Percentiles rank a stretch among this genome's conserved stretches.
phyloP scores from a whole-genome alignment of 1,140 invertebrate genomes.

The Diorhabda elongata region DNA sequence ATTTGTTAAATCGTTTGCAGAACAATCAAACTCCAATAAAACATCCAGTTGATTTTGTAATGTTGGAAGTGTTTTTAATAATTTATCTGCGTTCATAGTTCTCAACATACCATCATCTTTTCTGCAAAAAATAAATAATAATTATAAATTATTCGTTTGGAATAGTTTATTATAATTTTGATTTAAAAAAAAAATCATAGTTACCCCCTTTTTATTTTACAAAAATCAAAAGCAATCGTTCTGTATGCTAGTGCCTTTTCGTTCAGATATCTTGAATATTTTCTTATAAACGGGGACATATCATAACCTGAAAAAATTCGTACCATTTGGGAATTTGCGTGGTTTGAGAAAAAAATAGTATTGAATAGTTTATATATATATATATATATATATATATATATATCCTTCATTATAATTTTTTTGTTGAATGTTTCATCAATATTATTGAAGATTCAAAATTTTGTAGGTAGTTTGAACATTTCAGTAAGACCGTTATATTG shows the following conservation, averaged over 20 bases:
- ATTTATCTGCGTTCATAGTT: constrained; percentile 96
- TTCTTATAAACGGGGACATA: constrained; percentile 98
- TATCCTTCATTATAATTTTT: too few species aligned
- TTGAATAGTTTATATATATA: too few species aligned
- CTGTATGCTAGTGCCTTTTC: constrained; percentile 98
- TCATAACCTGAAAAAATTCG: constrained; percentile 78
- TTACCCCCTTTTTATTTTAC: constrained; percentile 98
- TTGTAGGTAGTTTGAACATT: too few species aligned
- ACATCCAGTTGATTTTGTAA: constrained; percentile 94
- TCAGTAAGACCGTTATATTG: too few species aligned
- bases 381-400: too few species aligned
- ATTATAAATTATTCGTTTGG: not conserved
- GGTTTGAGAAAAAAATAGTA: too few species aligned
- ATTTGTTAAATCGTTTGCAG: constrained; percentile 94
- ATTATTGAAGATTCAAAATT: too few species aligned
- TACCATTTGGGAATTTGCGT: too few species aligned
- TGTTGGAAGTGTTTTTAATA: constrained; percentile 93
- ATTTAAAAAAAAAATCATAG: constrained; percentile 36
- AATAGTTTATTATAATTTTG: not conserved
- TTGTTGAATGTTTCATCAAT: too few species aligned
- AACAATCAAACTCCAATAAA: constrained; percentile 96
- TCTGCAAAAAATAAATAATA: constrained; percentile 52
- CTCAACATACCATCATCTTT: constrained; percentile 95
- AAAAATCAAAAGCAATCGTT: constrained; percentile 98
- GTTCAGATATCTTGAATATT: constrained; percentile 98